These are phyloP conservation scores for Phyllostomus hastatus DNA, from an alignment of 2,113 vertebrate genomes.

Conservation along the genomic window DNA sequence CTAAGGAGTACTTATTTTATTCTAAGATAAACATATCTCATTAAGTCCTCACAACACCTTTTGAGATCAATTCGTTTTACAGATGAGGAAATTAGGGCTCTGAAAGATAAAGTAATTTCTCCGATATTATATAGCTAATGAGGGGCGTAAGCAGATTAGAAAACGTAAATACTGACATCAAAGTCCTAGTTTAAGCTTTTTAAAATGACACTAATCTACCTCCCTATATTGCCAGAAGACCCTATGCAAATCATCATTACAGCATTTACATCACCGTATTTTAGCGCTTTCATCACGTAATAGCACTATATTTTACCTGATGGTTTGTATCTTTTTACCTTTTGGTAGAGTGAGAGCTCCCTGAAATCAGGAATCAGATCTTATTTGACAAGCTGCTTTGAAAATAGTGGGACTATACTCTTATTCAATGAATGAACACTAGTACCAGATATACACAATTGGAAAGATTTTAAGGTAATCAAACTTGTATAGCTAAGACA, in stretches of 20 bases:
- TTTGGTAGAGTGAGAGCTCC: neutral
- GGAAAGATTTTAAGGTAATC: neutral
- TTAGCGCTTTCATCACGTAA: neutral
- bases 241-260: neutral
- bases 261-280: neutral
- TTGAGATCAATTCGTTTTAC: neutral
- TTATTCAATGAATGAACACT: neutral
- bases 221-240: neutral
- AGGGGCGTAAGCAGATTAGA: neutral
- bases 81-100: neutral
- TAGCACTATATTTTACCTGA: neutral
- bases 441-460: neutral
- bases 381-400: neutral
- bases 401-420: neutral
- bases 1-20: neutral
- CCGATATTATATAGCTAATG: neutral
- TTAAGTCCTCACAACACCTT: neutral
- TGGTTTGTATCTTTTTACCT: neutral
- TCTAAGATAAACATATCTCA: neutral
- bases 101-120: neutral
- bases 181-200: neutral
- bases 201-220: neutral
- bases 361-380: neutral
- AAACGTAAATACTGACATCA: neutral
- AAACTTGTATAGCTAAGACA: neutral